Conservation (phyloP, 2,113 vertebrate species). For the Delphinapterus leucas region DNA sequence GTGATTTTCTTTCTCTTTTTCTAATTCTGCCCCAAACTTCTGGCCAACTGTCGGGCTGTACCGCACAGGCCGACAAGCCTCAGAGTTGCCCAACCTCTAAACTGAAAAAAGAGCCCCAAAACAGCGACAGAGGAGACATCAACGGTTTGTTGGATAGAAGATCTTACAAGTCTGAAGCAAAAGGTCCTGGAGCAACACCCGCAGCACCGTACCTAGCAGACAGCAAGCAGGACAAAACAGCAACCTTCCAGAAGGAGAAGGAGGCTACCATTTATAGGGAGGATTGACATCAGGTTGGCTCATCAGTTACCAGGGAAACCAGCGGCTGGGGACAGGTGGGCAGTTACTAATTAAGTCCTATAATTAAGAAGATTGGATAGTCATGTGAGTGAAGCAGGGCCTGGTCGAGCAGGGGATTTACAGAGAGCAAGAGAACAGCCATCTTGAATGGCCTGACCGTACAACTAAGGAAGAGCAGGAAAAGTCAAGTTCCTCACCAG, state of each 20-base stretch:
- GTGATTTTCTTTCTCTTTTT: neutral
- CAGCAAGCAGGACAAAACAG: neutral
- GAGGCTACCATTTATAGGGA: neutral
- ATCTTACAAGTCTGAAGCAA: neutral
- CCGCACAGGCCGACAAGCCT: neutral
- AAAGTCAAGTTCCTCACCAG: neutral
- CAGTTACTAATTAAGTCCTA: neutral
- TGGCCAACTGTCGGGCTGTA: neutral
- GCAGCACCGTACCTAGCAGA: fast-evolving
- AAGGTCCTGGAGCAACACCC: neutral
- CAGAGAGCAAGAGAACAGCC: neutral
- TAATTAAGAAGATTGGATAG: neutral
- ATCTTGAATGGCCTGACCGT: neutral
- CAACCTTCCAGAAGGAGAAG: neutral
- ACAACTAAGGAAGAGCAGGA: conserved; percentile 44
- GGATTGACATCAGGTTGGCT: neutral
- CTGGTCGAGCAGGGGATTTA: neutral
- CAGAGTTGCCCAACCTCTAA: neutral
- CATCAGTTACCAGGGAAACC: neutral
- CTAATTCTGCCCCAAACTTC: conserved; percentile 65
- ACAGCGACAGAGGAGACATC: neutral
- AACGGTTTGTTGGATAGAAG: neutral
- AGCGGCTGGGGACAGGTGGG: neutral
- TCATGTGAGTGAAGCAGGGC: neutral
- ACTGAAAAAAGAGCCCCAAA: neutral